A percentile compares a stretch with the other conserved stretches of the same genome.
These are phyloP conservation scores for Plebejus melissa DNA, from an alignment of 2,888 invertebrate species.

Conservation along the genomic window DNA sequence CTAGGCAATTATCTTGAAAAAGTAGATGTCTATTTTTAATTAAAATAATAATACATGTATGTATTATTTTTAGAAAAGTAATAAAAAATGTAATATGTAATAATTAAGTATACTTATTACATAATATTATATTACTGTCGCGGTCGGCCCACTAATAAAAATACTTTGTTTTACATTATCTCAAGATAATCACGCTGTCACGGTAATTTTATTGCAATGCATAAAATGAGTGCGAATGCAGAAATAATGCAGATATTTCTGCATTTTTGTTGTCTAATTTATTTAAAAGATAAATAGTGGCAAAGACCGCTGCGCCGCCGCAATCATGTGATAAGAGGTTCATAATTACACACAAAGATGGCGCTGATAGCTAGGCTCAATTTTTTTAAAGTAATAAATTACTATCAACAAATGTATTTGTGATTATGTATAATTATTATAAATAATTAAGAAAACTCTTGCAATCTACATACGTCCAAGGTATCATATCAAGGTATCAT, in stretches of 20 bases:
- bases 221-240: background rate
- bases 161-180: background rate
- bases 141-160: background rate
- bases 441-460: background rate
- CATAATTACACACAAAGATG: background rate
- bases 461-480: background rate
- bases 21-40: background rate
- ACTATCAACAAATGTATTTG: no score
- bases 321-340: conserved; percentile 23
- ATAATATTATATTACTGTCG: background rate
- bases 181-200: background rate
- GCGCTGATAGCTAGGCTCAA: background rate
- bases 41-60: background rate
- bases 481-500: no score
- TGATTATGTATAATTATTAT: no score
- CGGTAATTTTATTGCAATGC: background rate
- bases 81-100: no score
- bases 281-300: background rate
- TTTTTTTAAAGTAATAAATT: no score
- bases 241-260: conserved; percentile 3
- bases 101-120: no score
- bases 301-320: background rate
- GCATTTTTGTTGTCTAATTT: background rate
- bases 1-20: background rate
- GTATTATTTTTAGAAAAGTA: no score